phyloP scores from a whole-genome alignment of 2,113 vertebrate genomes.

The Micronycteris hirsuta region DNA sequence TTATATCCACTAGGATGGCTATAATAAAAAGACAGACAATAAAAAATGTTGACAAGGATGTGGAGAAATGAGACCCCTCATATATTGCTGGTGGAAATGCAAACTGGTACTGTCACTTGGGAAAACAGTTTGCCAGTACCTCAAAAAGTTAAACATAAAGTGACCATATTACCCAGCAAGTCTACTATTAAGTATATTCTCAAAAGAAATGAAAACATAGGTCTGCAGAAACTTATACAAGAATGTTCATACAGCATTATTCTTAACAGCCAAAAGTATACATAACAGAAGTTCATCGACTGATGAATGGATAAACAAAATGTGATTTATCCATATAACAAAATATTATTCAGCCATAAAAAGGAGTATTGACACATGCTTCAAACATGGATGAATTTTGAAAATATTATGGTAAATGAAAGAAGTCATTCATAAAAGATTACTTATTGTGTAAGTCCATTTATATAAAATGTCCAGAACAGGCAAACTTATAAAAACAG shows the following conservation, averaged over 20 bases:
- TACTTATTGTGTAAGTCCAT: neutral
- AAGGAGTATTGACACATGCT: neutral
- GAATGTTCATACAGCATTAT: neutral
- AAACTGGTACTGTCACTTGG: neutral
- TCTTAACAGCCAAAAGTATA: neutral
- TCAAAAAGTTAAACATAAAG: neutral
- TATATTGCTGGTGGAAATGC: neutral
- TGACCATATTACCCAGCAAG: neutral
- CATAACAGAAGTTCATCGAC: neutral
- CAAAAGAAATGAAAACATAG: neutral
- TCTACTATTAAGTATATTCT: neutral
- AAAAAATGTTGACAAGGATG: neutral
- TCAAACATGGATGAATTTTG: neutral
- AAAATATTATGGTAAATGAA: neutral
- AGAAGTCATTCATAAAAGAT: neutral
- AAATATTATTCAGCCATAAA: neutral
- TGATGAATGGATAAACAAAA: neutral
- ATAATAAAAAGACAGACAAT: neutral
- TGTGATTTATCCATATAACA: neutral
- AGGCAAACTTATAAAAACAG: neutral
- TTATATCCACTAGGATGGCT: neutral
- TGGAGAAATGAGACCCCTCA: neutral
- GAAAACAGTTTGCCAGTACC: neutral
- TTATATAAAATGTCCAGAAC: neutral
- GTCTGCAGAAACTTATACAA: neutral